These are phyloP conservation scores for Mus minutoides DNA, from an alignment of 2,797 vertebrate genomes.

Conservation along the genomic window DNA sequence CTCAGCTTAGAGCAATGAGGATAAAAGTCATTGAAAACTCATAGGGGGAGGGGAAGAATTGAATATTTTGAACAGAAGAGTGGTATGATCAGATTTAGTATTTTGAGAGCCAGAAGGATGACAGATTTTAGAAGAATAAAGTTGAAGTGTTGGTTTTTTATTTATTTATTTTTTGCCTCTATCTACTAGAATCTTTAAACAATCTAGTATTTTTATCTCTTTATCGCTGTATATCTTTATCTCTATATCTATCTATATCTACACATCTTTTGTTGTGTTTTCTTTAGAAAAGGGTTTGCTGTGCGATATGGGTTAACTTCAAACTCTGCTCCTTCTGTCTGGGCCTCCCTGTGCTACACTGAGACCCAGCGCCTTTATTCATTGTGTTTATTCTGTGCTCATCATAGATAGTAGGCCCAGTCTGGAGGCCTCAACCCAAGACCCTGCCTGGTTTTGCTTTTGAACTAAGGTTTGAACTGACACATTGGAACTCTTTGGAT, in stretches of 20 bases:
- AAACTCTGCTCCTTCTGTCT: not conserved
- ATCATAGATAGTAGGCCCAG: not conserved
- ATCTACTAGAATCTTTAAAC: slow-evolving; percentile 16
- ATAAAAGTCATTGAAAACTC: not conserved
- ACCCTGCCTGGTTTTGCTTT: not conserved
- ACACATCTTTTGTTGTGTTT: no score
- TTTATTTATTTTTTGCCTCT: not conserved
- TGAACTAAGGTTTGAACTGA: not conserved
- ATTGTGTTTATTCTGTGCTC: not conserved
- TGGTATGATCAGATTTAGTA: slow-evolving; percentile 42
- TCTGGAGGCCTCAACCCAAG: not conserved
- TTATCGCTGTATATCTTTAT: not conserved
- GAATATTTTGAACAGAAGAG: not conserved
- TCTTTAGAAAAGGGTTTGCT: not conserved
- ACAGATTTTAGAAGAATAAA: not conserved
- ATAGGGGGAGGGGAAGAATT: not conserved
- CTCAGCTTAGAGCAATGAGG: not conserved
- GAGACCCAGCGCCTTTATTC: not conserved
- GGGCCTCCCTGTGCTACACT: no score
- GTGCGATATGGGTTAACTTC: not conserved
- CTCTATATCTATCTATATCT: no score
- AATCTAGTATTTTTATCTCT: not conserved
- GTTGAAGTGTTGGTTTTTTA: slow-evolving; percentile 7
- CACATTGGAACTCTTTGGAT: not conserved
- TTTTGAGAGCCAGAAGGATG: slow-evolving; percentile 28